phyloP scores from a whole-genome alignment of 2,113 vertebrate species.

The Monopterus albus region DNA sequence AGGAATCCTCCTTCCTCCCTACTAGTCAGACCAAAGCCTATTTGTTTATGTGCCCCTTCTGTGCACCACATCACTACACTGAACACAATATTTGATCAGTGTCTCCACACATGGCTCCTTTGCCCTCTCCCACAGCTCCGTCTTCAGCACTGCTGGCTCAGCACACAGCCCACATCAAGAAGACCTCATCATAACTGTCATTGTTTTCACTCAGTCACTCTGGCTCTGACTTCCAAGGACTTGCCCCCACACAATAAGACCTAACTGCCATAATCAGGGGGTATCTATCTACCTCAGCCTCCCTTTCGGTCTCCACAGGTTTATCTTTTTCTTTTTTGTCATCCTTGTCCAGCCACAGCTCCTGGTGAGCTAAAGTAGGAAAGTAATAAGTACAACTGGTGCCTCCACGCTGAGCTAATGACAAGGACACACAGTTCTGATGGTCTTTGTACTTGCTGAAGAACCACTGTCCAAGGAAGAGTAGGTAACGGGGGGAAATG shows the following conservation, averaged over 20 bases:
- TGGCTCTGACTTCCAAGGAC: slow-evolving; percentile 53
- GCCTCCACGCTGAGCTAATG: slow-evolving; percentile 59
- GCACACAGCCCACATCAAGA: slow-evolving; percentile 51
- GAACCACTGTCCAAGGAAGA: slow-evolving; percentile 61
- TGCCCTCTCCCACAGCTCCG: slow-evolving; percentile 48
- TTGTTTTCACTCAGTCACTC: slow-evolving; percentile 63
- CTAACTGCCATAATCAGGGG: slow-evolving; percentile 63
- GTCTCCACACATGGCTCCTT: slow-evolving; percentile 54
- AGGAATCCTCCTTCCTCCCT: slow-evolving; percentile 4
- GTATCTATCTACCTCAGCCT: slow-evolving; percentile 25
- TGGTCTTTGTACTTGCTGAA: slow-evolving; percentile 32
- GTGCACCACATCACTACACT: slow-evolving; percentile 28
- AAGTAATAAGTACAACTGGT: slow-evolving; percentile 50
- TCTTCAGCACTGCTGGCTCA: slow-evolving; percentile 44
- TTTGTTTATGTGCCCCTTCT: slow-evolving; percentile 38
- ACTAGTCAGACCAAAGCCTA: slow-evolving; percentile 34
- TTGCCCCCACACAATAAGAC: slow-evolving; percentile 32
- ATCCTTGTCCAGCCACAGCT: neutral
- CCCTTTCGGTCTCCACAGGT: neutral
- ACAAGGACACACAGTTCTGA: slow-evolving; percentile 51
- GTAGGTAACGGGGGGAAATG: slow-evolving; percentile 47
- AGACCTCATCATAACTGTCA: slow-evolving; percentile 64
- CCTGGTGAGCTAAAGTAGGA: slow-evolving; percentile 27
- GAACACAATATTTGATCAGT: slow-evolving; percentile 57
- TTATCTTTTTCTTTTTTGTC: slow-evolving; percentile 6